A percentile compares a stretch with the other conserved stretches of the same genome.
These are phyloP conservation scores for Anguilla pacifica DNA, from an alignment of 2,797 vertebrate genomes.

Conservation along the genomic window DNA sequence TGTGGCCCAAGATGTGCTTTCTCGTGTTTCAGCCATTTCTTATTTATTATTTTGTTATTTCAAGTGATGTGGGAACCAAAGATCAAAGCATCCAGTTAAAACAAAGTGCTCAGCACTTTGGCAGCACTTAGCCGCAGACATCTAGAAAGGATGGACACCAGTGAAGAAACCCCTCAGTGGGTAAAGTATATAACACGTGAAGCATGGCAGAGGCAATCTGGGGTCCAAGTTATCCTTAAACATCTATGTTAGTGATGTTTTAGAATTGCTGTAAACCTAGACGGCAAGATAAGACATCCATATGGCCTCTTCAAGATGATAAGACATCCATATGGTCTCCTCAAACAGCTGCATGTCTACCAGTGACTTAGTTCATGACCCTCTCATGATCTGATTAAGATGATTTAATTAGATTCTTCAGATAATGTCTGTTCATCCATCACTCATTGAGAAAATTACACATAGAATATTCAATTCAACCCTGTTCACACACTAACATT, in stretches of 20 bases:
- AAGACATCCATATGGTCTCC: too few species aligned
- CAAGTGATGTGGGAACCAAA: constrained; percentile 25
- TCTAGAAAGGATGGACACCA: constrained; percentile 9
- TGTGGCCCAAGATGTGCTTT: constrained; percentile 60
- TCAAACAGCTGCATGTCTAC: background rate
- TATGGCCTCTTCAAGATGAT: background rate
- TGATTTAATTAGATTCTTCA: background rate
- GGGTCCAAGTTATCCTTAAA: background rate
- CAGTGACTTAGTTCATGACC: background rate
- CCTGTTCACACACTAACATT: background rate
- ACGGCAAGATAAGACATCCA: background rate
- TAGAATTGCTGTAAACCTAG: background rate
- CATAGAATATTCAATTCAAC: background rate
- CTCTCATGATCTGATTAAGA: background rate
- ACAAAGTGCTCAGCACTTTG: constrained; percentile 24
- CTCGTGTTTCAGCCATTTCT: constrained; percentile 11
- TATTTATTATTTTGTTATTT: constrained; percentile 5
- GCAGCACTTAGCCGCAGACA: constrained; percentile 29
- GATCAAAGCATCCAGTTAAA: constrained; percentile 29
- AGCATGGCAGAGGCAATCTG: background rate
- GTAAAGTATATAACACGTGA: background rate
- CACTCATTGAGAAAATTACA: background rate
- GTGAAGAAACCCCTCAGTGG: background rate
- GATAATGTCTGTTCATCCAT: background rate
- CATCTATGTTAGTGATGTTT: background rate